These are phyloP conservation scores for Hyppa rectilinea DNA, from an alignment of 2,888 invertebrate species.

Conservation along the genomic window DNA sequence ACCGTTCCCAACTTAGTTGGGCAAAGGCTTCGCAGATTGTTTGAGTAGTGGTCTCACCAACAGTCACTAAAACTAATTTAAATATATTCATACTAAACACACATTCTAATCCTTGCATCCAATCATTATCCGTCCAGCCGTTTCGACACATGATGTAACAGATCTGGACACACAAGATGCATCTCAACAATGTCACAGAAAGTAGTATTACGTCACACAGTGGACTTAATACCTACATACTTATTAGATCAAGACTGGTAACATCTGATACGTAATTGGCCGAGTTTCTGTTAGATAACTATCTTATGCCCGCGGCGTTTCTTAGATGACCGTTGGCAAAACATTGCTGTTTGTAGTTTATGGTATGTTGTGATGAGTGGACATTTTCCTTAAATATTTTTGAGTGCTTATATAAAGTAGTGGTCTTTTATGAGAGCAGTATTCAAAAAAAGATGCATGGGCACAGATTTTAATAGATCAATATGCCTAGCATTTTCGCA, in stretches of 20 bases:
- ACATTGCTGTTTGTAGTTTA: not conserved
- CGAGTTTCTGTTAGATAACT: constrained; percentile 48
- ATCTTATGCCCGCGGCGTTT: constrained; percentile 32
- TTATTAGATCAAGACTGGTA: constrained; percentile 66
- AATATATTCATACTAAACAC: constrained; percentile 10
- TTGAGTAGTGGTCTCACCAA: not conserved
- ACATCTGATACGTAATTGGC: constrained; percentile 56
- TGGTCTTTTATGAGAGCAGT: not conserved
- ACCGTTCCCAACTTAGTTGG: too few relatives aligned
- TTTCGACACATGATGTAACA: constrained; percentile 29
- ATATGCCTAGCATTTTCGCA: too few relatives aligned
- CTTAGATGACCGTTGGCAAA: constrained; percentile 11
- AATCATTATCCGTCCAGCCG: constrained; percentile 23
- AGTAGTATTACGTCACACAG: constrained; percentile 35
- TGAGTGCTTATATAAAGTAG: not conserved
- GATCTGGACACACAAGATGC: constrained; percentile 37
- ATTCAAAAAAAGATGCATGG: not conserved
- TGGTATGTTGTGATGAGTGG: constrained; percentile 5
- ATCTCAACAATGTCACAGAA: constrained; percentile 60
- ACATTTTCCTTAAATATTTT: not conserved
- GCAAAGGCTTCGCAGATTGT: too few relatives aligned
- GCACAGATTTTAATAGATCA: not conserved
- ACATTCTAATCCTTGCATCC: constrained; percentile 27
- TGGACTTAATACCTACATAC: constrained; percentile 58
- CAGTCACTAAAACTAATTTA: not conserved